Evolutionary conservation across 2,888 invertebrate species (phyloP).

Genomic region (Pachydiplax longipennis): DNA sequence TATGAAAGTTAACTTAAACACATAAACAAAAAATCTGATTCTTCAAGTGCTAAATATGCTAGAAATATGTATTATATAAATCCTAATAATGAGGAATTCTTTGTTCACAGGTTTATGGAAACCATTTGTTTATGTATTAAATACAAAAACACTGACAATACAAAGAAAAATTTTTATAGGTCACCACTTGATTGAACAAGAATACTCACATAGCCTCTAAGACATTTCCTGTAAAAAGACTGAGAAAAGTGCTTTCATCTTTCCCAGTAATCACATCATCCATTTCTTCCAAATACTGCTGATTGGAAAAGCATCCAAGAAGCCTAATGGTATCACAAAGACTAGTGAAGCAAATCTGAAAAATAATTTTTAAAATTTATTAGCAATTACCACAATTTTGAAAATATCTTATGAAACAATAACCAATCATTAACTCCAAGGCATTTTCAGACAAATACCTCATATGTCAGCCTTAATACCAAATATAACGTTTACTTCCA

Average conservation of each 20-base stretch:
- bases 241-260: constrained; percentile 67
- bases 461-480: too few relatives aligned
- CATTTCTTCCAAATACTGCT: constrained; percentile 62
- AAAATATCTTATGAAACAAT: background rate
- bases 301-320: constrained; percentile 85
- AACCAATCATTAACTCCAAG: too few relatives aligned
- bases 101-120: background rate
- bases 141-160: too few relatives aligned
- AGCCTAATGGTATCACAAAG: constrained; percentile 91
- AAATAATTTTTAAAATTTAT: constrained; percentile 43
- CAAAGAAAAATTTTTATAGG: too few relatives aligned
- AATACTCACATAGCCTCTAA: constrained; percentile 70
- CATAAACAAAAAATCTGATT: background rate
- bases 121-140: too few relatives aligned
- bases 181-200: background rate
- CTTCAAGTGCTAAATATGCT: background rate
- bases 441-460: too few relatives aligned
- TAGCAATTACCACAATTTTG: background rate
- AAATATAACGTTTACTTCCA: too few relatives aligned
- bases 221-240: constrained; percentile 79
- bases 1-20: background rate
- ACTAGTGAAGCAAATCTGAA: constrained; percentile 89
- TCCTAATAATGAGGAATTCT: constrained; percentile 48
- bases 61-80: constrained; percentile 25
- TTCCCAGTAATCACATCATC: constrained; percentile 57